Base-by-base conservation (phyloP, 1,140 invertebrate species). In the Eupristina koningsbergeri region DNA sequence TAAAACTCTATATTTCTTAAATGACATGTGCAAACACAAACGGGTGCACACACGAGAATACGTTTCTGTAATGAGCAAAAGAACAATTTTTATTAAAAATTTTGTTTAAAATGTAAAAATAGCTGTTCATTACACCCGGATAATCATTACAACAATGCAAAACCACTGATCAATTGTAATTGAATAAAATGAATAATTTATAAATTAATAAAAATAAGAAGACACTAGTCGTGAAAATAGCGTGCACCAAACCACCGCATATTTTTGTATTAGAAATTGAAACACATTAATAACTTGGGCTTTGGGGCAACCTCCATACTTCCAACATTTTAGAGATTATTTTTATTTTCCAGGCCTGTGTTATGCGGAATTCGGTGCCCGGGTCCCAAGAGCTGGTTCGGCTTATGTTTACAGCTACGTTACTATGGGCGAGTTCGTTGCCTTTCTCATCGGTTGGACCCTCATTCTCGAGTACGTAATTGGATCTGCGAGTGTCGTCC, bases 331-430 rank as follows among this genome's bases (percentile, higher is more conserved):
- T n/a, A n/a, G 3, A 61, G 26, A 5, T 13, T 61, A 50, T 63
- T 67, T 67, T 5, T 67, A 67, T 67, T 71, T 71, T 41, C 0
- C 90, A 96, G 96, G 95, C 84, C 91, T 97, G 9, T 97, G 96
- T 87, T 97, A 97, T 88, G 97, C 97, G 13, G 97, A 98, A 93
- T 98, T 98, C 91, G 97, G 96, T 22, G 96, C 97, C 0, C 92
- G 97, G 84, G 97, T 98, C 7, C 97, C 97, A 3, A 95, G 95
- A 85, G 96, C 97, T 0, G 97, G 97, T 8, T 97, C 96, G 0
- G 97, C 97, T 0, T 98, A 98, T 89, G 94, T 97, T 34, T 98
- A 98, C 93, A 97, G 96, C 87, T 98, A 98, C 89, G 96, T 98
- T 6, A 96, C 96, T 34, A 95, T 98, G 64, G 97, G 97, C 0